Evolutionary conservation across 2,888 invertebrate species (phyloP).

Genomic region (Homarus gammarus): DNA sequence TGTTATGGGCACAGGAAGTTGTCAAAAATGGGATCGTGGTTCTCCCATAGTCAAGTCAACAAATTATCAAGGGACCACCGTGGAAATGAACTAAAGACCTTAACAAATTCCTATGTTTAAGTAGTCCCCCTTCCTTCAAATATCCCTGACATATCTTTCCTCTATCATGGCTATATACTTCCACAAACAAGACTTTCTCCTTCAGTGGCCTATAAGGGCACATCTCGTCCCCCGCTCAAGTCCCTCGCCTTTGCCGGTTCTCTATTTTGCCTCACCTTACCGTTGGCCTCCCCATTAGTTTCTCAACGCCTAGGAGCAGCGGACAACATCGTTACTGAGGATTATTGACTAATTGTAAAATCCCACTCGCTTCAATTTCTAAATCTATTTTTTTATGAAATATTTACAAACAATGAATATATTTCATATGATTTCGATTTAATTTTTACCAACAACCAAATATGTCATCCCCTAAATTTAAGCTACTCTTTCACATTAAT

Average conservation of each 20-base stretch:
- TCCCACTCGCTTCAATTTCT: neutral
- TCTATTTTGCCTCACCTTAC: no score
- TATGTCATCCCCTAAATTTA: neutral
- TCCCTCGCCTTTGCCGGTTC: neutral
- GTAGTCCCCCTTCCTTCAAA: neutral
- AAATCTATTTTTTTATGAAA: neutral
- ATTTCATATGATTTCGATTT: neutral
- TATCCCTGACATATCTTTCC: no score
- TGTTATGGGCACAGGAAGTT: slow-evolving; percentile 69
- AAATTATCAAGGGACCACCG: slow-evolving; percentile 46
- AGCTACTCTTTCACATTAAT: neutral
- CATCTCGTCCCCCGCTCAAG: neutral
- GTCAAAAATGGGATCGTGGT: slow-evolving; percentile 68
- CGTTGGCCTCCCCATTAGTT: neutral
- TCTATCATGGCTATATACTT: no score
- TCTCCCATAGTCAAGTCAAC: slow-evolving; percentile 41
- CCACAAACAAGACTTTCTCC: neutral
- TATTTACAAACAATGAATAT: neutral
- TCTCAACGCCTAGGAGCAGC: neutral
- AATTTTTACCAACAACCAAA: no score
- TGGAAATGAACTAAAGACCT: slow-evolving; percentile 46
- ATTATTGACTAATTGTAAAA: neutral
- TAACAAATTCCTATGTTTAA: neutral
- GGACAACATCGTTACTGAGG: neutral
- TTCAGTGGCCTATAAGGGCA: neutral